Conservation (phyloP, 2,113 vertebrate species). For the Malurus melanocephalus region DNA sequence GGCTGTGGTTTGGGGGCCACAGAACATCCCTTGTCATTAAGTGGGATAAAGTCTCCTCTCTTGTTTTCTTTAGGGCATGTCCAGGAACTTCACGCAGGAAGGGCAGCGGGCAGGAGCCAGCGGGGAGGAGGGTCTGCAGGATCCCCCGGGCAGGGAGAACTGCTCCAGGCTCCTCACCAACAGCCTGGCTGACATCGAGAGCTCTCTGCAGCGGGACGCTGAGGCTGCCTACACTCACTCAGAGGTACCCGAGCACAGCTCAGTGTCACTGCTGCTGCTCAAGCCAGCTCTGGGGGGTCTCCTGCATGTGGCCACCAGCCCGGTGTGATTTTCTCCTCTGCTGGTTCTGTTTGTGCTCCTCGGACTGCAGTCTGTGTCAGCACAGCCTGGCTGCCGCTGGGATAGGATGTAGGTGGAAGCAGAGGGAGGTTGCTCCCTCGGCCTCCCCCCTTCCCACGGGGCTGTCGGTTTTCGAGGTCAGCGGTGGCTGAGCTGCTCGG, state of each 20-base stretch:
- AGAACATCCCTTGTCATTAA: neutral
- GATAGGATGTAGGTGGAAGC: neutral
- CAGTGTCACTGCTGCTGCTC: accelerated
- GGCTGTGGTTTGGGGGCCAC: accelerated
- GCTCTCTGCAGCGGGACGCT: conserved; percentile 70
- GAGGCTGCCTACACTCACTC: conserved; percentile 74
- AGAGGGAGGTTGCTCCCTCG: neutral
- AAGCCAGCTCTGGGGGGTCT: neutral
- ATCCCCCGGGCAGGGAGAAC: conserved; percentile 46
- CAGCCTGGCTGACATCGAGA: conserved; percentile 53
- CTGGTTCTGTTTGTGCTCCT: neutral
- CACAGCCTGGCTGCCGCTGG: neutral
- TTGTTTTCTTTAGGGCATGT: conserved; percentile 71
- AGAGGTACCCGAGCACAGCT: conserved; percentile 63
- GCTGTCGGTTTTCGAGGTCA: neutral
- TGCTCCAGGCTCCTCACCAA: conserved; percentile 47
- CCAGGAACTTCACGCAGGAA: conserved; percentile 70
- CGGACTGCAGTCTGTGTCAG: neutral
- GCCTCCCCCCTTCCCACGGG: neutral
- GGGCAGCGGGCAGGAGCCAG: conserved; percentile 49
- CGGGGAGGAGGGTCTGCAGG: conserved; percentile 2
- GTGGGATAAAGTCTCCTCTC: neutral
- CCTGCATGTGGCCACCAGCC: neutral
- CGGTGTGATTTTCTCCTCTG: neutral
- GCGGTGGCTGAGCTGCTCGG: neutral